Conservation (phyloP, 2,113 vertebrate species). For the Coturnix japonica region DNA sequence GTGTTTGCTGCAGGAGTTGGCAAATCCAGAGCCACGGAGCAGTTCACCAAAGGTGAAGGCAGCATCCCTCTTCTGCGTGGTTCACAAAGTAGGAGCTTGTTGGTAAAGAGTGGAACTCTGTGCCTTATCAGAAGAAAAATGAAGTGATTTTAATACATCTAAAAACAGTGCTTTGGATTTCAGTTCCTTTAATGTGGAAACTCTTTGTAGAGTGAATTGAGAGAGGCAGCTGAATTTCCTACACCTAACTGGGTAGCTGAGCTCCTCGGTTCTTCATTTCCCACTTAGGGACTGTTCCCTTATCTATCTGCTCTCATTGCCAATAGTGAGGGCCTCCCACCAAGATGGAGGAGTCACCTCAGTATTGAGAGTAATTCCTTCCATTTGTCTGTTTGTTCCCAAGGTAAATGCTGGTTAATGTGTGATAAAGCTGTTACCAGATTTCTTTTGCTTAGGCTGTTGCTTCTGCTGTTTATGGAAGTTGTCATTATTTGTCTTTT, state of each 20-base stretch:
- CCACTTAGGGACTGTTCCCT: neutral
- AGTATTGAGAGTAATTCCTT: neutral
- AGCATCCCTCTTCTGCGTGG: neutral
- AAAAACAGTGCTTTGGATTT: neutral
- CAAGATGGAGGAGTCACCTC: neutral
- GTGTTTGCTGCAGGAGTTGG: conserved; percentile 89
- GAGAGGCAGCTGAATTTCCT: neutral
- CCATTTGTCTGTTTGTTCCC: neutral
- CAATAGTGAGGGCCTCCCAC: neutral
- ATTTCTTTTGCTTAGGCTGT: neutral
- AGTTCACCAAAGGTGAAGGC: conserved; percentile 79
- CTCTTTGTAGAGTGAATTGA: neutral
- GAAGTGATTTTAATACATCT: neutral
- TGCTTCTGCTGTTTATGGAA: neutral
- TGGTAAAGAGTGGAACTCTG: neutral
- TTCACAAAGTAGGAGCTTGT: neutral
- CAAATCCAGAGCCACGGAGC: conserved; percentile 72
- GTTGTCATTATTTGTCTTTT: neutral
- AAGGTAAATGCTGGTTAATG: neutral
- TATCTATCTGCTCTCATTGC: neutral
- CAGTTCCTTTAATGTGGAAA: neutral
- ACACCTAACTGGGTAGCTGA: neutral
- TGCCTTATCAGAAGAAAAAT: neutral
- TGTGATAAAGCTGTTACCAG: neutral
- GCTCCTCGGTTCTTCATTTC: neutral